Evolutionary conservation across 2,797 vertebrate species (phyloP).

Genomic region (Arvicola amphibius): DNA sequence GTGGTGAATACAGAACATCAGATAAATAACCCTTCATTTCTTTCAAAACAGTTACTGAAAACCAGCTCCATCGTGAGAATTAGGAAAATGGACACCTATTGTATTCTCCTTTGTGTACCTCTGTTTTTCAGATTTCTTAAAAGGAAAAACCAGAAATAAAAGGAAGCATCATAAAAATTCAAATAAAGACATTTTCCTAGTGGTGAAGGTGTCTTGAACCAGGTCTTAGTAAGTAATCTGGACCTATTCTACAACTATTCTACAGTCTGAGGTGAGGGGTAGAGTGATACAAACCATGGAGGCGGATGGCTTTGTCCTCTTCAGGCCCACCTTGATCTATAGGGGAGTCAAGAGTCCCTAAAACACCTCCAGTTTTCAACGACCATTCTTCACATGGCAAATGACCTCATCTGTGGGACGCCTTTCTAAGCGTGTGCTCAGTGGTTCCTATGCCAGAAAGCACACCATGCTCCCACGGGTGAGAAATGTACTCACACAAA

Average conservation of each 20-base stretch:
- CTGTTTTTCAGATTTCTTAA: slow-evolving; percentile 25
- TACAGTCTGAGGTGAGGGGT: neutral
- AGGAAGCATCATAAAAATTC: slow-evolving; percentile 15
- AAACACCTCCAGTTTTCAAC: neutral
- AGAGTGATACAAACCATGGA: neutral
- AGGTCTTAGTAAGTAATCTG: neutral
- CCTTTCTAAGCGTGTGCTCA: neutral
- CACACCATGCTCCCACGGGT: neutral
- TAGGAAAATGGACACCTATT: neutral
- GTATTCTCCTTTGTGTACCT: neutral
- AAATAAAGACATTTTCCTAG: neutral
- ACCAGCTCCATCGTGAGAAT: neutral
- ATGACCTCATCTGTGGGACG: too few relatives aligned
- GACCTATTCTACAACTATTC: neutral
- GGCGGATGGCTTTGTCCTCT: neutral
- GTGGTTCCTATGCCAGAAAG: neutral
- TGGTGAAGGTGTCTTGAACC: neutral
- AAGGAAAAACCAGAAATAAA: slow-evolving; percentile 30
- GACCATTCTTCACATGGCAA: neutral
- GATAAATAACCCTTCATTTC: neutral
- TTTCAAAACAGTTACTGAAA: slow-evolving; percentile 44
- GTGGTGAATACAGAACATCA: neutral
- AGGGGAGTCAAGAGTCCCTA: neutral
- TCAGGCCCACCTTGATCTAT: neutral
- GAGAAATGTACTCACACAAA: neutral